Conservation (phyloP, 2,797 vertebrate species). For the Rhinichthys osculus region DNA sequence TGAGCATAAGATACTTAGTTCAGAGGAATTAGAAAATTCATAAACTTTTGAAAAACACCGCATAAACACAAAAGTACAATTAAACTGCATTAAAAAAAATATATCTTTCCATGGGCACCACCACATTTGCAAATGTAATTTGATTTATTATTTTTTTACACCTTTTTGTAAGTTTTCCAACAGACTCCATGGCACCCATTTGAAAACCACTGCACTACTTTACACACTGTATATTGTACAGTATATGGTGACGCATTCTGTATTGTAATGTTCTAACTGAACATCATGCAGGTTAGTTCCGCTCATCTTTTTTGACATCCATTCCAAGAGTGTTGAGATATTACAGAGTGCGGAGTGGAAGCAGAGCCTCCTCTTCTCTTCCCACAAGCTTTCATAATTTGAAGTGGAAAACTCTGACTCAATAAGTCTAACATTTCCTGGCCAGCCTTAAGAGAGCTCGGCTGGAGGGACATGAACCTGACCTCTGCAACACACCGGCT, state of each 20-base stretch:
- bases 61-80: too few species aligned
- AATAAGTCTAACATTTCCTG: constrained; percentile 23
- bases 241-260: neutral
- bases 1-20: too few species aligned
- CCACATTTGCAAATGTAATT: too few species aligned
- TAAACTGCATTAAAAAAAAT: too few species aligned
- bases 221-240: neutral
- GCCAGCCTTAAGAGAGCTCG: neutral
- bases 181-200: neutral
- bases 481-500: neutral
- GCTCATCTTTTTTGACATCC: neutral
- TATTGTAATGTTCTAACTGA: neutral
- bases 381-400: constrained; percentile 13
- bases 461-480: neutral
- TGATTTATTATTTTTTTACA: too few species aligned
- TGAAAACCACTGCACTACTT: neutral
- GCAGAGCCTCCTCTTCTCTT: constrained; percentile 50
- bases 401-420: neutral
- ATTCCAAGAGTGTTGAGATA: neutral
- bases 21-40: too few species aligned
- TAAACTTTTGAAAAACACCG: too few species aligned
- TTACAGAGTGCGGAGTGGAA: constrained; percentile 64
- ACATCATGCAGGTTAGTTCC: neutral
- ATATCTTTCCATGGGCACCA: neutral
- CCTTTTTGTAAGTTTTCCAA: neutral